Conservation (phyloP, 2,888 invertebrate species). For the Abrostola triplasia region DNA sequence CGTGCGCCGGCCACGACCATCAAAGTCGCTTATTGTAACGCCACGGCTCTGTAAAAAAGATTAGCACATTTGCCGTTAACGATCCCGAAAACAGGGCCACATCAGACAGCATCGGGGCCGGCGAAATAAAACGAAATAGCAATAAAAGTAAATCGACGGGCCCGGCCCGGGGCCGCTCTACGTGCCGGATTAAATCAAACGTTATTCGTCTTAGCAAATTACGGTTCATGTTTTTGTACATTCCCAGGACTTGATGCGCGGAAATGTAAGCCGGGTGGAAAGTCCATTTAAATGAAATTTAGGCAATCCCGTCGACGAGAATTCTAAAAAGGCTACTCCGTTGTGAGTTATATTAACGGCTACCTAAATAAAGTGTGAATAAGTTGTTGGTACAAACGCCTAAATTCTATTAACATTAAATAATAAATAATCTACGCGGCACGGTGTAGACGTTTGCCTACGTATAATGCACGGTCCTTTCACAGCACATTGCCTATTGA, state of each 20-base stretch:
- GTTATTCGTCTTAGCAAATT: constrained; percentile 87
- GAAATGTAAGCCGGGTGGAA: constrained; percentile 74
- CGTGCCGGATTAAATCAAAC: constrained; percentile 87
- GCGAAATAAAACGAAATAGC: constrained; percentile 85
- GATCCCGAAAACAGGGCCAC: constrained; percentile 84
- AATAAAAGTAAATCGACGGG: constrained; percentile 87
- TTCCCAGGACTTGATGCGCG: constrained; percentile 74
- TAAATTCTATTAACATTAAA: too few relatives aligned
- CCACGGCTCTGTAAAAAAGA: constrained; percentile 82
- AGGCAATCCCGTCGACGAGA: constrained; percentile 63
- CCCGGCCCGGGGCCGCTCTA: constrained; percentile 73
- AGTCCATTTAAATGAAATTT: constrained; percentile 75
- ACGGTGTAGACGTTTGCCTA: not conserved
- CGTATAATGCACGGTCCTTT: constrained; percentile 7
- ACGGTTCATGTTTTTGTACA: constrained; percentile 83
- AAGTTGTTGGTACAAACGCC: constrained; percentile 15
- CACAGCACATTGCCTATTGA: constrained; percentile 48
- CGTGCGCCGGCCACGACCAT: constrained; percentile 69
- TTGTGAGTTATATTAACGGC: constrained; percentile 36
- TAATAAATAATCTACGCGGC: not conserved
- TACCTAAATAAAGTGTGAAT: constrained; percentile 28
- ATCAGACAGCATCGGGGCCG: constrained; percentile 76
- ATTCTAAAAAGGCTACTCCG: constrained; percentile 51
- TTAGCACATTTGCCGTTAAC: constrained; percentile 86
- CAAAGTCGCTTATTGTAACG: constrained; percentile 78